These are phyloP conservation scores for Apomyelois bistriatella DNA, from an alignment of 2,888 invertebrate genomes.

Conservation along the genomic window DNA sequence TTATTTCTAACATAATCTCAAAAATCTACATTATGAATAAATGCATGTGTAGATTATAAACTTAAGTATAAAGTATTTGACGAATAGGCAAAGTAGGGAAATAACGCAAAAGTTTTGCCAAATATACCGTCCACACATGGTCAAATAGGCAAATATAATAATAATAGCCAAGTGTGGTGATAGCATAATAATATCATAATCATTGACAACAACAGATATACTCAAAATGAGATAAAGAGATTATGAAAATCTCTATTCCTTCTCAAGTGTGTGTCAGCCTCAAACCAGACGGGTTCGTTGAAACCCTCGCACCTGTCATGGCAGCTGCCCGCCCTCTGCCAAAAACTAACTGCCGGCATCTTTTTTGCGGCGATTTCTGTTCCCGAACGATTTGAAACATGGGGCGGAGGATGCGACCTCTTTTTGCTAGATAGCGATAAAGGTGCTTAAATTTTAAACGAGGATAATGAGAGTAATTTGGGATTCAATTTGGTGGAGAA, in stretches of 20 bases:
- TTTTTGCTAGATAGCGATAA: not conserved
- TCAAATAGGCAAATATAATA: no score
- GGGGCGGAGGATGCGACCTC: not conserved
- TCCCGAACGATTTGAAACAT: not conserved
- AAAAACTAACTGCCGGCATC: slow-evolving; percentile 15
- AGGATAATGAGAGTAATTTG: not conserved
- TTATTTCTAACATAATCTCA: no score
- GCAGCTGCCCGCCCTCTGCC: slow-evolving; percentile 17
- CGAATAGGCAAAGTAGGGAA: no score
- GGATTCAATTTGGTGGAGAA: not conserved
- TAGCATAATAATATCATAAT: no score
- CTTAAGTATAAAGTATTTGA: no score
- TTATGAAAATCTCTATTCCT: not conserved
- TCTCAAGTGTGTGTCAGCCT: not conserved
- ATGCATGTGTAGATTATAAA: no score
- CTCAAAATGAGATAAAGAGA: no score
- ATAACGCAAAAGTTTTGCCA: no score
- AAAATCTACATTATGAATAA: no score
- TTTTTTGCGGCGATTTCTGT: not conserved
- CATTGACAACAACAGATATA: no score
- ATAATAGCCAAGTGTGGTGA: no score
- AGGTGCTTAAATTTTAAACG: slow-evolving; percentile 9
- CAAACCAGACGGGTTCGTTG: slow-evolving; percentile 22
- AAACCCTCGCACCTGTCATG: slow-evolving; percentile 25
- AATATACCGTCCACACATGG: no score